Base-by-base conservation (phyloP, 2,797 vertebrate species). In the Mus caroli region DNA sequence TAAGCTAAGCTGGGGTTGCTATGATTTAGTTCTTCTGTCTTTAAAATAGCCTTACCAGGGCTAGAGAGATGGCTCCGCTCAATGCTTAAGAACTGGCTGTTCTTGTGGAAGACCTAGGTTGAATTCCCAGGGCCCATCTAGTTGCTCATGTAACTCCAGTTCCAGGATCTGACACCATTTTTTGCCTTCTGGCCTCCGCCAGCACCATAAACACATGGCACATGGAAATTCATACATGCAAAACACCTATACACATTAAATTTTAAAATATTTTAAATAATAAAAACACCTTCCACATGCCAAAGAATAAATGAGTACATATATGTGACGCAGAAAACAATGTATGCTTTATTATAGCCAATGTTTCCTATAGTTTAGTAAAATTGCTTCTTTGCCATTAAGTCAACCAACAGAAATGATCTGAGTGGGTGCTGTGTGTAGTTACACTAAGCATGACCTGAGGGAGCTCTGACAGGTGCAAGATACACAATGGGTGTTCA, bases 251-350 rank as follows among this genome's bases (percentile, higher is more conserved):
- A 17, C 31, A 69, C 6, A 24, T 9, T 67, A 67, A 67, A n/a
- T 67, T 26, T 10, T 67, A 64, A 64, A 69, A 52, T n/a, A 50
- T 24, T 84, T 85, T 24, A 24, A 90, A 52, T 12, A 95, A 62
- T 34, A 50, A n/a, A 37, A 54, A 10, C 15, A 11, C 37, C 31
- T 82, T 86, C 64, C 67, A 54, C 75, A 73, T 2, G n/a, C 20
- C 43, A 52, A 95, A 52, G 43, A 92, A 86, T 46, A 75, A 84
- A n/a, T 20, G 52, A 79, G 19, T 67, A 64, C 88, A 90, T 56
- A 31, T 4, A 50, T 50, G n/a, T 84, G 43, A 78, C 73, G 28
- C 28, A 3, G 43, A 54, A 28, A 95, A 52, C 4, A 60, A 37
- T 17, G 28, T 19, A 34, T 5, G 40, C 67, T 62, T 77, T 92